These are phyloP conservation scores for Holothuria leucospilota DNA, from an alignment of 53 echinoderm and acorn worm species.

Conservation along the genomic window DNA sequence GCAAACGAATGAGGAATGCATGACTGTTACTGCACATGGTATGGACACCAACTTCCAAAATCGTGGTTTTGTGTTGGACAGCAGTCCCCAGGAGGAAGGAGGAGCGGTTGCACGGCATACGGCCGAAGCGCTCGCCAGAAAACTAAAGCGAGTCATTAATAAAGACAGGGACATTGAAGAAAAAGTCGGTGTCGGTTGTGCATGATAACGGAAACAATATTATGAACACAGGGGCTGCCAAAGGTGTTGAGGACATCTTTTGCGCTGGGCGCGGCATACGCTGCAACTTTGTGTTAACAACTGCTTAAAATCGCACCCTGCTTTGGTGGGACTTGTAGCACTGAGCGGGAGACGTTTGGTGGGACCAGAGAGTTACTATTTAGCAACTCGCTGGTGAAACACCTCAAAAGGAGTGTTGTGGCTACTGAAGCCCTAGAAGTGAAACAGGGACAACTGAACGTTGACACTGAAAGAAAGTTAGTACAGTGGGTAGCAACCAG, in stretches of 20 bases:
- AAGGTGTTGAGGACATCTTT: not conserved
- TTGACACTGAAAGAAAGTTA: not conserved
- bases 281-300: not conserved
- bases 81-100: not conserved
- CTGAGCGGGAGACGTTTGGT: not conserved
- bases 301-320: not conserved
- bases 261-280: not conserved
- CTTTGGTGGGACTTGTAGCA: not conserved
- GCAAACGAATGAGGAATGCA: constrained; percentile 47
- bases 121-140: constrained; percentile 33
- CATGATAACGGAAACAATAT: not conserved
- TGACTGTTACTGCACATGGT: constrained; percentile 68
- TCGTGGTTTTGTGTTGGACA: constrained; percentile 48
- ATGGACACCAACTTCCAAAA: not conserved
- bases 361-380: no score
- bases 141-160: constrained; percentile 1
- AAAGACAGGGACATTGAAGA: constrained; percentile 26
- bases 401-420: not conserved
- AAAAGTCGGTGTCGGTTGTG: constrained; percentile 51
- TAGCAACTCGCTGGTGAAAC: no score
- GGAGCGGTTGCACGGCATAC: not conserved
- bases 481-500: not conserved
- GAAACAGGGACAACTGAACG: not conserved
- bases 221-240: not conserved
- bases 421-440: not conserved